Base-by-base conservation (phyloP, 2,888 invertebrate species). In the Pterobdella sp. region DNA sequence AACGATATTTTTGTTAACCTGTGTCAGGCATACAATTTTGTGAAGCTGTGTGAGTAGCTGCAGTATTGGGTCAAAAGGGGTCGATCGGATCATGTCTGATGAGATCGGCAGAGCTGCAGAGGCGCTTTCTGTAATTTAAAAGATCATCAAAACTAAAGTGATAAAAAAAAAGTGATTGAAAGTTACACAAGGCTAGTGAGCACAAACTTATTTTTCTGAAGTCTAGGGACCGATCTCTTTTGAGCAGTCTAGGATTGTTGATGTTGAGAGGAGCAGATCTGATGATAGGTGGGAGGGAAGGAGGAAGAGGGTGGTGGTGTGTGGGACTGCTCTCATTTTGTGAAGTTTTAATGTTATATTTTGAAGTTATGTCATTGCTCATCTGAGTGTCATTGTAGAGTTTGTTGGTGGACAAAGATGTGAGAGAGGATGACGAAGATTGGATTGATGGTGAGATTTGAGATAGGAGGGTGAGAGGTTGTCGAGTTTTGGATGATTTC, bases 1-100 rank as follows among this genome's bases (percentile, higher is more conserved):
- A 42, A 22, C 49, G 7, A 22, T 1, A 69, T 26, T 2, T 3
- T 0, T 29, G 34, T 35, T 64, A 22, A 77, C 76, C 76, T 78
- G 78, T 22, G 77, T 76, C 49, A 77, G 72, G 77, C 80, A 83
- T 74, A 83, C 80, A 49, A 84, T 80, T 74, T 83, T 83, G 76
- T 84, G 84, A 7, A 84, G 78, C 64, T 80, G 81, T 73, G 82
- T 79, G 63, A 84, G 77, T 79, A 83, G 80, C 78, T 81, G 81
- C 10, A 81, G 79, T 36, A 83, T 82, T 1, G 84, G 84, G 76
- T 84, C 84, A 74, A 65, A 65, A 22, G 22, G 81, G 77, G 83
- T 82, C 76, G 82, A 81, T 26, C 83, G 78, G 26, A 84, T 80
- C 69, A 80, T 78, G 36, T 80, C 76, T 31, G 81, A 81, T 10